Percentiles rank a stretch among this genome's conserved stretches.
Evolutionary conservation across 2,797 vertebrate species (phyloP).

Genomic region (Uromys caudimaculatus): DNA sequence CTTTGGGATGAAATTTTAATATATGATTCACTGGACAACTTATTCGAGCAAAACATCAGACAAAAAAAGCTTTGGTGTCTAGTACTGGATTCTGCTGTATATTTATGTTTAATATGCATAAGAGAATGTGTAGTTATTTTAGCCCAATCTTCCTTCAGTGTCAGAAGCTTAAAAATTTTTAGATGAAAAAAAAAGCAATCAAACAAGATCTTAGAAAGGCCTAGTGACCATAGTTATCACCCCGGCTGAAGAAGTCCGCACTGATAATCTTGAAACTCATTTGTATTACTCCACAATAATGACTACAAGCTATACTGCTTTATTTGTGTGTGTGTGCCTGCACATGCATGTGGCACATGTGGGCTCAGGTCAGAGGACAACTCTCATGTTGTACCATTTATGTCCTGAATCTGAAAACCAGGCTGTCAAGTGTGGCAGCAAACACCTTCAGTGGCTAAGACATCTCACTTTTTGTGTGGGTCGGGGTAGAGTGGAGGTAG

Average conservation of each 20-base stretch:
- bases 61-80: slow-evolving; percentile 20
- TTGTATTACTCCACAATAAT: slow-evolving; percentile 1
- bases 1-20: slow-evolving; percentile 49
- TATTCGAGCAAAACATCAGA: slow-evolving; percentile 42
- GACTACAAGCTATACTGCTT: not conserved
- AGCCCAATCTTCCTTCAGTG: slow-evolving; percentile 25
- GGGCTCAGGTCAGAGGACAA: not conserved
- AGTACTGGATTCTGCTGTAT: slow-evolving; percentile 5
- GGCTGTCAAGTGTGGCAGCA: not conserved
- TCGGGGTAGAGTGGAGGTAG: not conserved
- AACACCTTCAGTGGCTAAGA: not conserved
- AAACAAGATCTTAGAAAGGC: not conserved
- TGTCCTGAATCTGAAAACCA: not conserved
- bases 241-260: slow-evolving; percentile 1
- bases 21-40: slow-evolving; percentile 17
- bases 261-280: not conserved
- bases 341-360: no score
- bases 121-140: slow-evolving; percentile 63
- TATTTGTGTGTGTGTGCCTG: not conserved
- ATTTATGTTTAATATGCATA: not conserved
- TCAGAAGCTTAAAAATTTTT: slow-evolving; percentile 64
- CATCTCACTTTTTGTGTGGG: not conserved
- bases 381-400: not conserved
- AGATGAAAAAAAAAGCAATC: not conserved
- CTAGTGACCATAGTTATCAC: slow-evolving; percentile 7